Conservation (phyloP, 1,140 invertebrate genomes). For the Manduca sexta region DNA sequence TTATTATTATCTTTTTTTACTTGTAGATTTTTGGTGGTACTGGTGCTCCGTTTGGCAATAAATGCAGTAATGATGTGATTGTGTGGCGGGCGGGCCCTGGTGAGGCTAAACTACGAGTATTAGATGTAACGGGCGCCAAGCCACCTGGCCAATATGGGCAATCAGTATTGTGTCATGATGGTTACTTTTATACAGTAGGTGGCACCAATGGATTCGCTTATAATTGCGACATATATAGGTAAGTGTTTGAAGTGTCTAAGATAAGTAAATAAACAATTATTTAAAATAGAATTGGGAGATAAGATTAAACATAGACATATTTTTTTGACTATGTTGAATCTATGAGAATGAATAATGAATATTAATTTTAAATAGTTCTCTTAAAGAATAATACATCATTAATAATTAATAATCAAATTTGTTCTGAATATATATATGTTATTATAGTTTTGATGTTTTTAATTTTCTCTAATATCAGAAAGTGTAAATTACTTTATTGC, state of each 20-base stretch:
- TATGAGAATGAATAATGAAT: no score
- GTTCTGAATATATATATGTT: no score
- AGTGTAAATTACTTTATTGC: no score
- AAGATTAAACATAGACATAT: no score
- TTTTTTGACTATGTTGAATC: no score
- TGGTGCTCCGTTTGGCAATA: conserved; percentile 88
- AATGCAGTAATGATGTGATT: conserved; percentile 85
- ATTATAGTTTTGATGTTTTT: no score
- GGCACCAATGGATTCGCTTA: conserved; percentile 89
- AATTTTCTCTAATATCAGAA: no score
- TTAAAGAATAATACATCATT: no score
- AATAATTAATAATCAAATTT: no score
- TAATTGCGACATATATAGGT: conserved; percentile 87
- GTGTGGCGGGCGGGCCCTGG: conserved; percentile 58
- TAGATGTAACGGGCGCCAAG: conserved; percentile 77
- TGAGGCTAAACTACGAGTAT: conserved; percentile 51
- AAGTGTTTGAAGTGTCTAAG: conserved; percentile 17
- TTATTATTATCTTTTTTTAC: neutral
- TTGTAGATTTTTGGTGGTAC: conserved; percentile 89
- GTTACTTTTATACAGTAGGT: conserved; percentile 85
- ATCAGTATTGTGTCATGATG: conserved; percentile 79
- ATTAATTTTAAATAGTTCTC: no score
- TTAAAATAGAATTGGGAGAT: no score
- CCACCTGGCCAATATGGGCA: conserved; percentile 89
- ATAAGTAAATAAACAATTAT: no score